Conservation (phyloP, 2,888 invertebrate species). For the Ashinkailepas kermadecensis region DNA sequence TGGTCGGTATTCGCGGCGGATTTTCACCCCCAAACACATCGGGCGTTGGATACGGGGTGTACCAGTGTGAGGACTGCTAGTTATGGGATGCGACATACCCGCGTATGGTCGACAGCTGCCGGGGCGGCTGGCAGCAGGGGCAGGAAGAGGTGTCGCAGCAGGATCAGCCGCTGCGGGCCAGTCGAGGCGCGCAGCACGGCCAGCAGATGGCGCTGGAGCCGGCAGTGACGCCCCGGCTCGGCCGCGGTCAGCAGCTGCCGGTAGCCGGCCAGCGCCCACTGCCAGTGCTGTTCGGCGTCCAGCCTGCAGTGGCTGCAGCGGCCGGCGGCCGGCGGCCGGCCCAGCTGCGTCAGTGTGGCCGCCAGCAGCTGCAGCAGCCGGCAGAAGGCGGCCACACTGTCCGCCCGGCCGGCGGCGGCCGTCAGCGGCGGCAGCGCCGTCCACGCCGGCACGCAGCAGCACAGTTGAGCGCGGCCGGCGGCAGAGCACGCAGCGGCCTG, state of each 20-base stretch:
- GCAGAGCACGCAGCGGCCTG: background rate
- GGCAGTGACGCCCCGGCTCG: background rate
- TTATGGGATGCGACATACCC: too few species aligned
- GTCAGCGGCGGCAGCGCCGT: background rate
- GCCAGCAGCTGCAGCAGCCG: background rate
- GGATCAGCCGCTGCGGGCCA: background rate
- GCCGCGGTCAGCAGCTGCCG: background rate
- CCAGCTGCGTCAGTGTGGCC: background rate
- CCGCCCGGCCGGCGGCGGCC: background rate
- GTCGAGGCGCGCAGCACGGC: background rate
- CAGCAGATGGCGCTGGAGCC: background rate
- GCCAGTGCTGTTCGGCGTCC: background rate
- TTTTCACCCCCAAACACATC: too few species aligned
- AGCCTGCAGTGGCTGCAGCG: background rate
- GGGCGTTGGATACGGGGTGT: too few species aligned
- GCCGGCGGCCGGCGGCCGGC: background rate
- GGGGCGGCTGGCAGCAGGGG: background rate
- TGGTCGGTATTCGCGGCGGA: too few species aligned
- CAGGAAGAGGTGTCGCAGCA: slow-evolving; percentile 1
- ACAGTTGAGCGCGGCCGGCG: background rate
- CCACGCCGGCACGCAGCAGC: slow-evolving; percentile 5
- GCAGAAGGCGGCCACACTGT: background rate
- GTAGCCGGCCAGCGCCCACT: background rate
- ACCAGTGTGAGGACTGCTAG: too few species aligned
- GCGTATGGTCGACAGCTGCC: too few species aligned